A percentile compares a stretch with the other conserved stretches of the same genome.
These are phyloP conservation scores for Porites cylindrica DNA, from an alignment of 92 coral and sea anemone species.

Conservation along the genomic window DNA sequence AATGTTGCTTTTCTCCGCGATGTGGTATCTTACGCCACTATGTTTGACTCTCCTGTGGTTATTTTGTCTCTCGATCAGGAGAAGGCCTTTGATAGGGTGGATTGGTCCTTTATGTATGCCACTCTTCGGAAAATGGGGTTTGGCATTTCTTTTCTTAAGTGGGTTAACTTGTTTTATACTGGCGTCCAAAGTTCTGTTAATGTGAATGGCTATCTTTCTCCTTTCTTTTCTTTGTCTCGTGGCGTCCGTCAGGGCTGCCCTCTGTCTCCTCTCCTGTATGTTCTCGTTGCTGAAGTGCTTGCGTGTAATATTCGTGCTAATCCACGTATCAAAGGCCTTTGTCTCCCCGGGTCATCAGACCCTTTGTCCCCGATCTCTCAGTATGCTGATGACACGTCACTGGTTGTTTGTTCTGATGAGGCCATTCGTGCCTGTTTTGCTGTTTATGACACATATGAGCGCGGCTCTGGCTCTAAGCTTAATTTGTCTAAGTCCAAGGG, in stretches of 20 bases:
- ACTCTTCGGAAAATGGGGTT: slow-evolving; percentile 38
- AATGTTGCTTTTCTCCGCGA: slow-evolving; percentile 36
- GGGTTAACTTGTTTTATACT: no score
- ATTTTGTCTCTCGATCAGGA: slow-evolving; percentile 63
- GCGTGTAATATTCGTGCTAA: slow-evolving; percentile 44
- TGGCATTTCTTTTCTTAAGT: slow-evolving; percentile 29
- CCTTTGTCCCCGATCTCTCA: slow-evolving; percentile 42
- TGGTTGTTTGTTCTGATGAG: slow-evolving; percentile 37
- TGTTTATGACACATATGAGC: slow-evolving; percentile 37
- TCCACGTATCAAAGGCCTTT: slow-evolving; percentile 42
- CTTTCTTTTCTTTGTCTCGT: slow-evolving; percentile 6
- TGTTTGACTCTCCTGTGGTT: background rate
- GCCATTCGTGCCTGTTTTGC: slow-evolving; percentile 36
- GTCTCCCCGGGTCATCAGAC: slow-evolving; percentile 28
- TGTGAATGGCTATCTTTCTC: slow-evolving; percentile 50
- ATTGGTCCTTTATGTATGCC: slow-evolving; percentile 29
- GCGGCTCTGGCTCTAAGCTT: slow-evolving; percentile 66
- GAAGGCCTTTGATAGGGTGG: slow-evolving; percentile 73
- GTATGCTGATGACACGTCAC: slow-evolving; percentile 72
- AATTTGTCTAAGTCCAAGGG: slow-evolving; percentile 62
- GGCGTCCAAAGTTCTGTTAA: slow-evolving; percentile 1
- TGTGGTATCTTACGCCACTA: background rate
- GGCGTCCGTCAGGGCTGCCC: slow-evolving; percentile 62
- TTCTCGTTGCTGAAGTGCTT: slow-evolving; percentile 50
- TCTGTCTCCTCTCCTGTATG: slow-evolving; percentile 56